Base-by-base conservation (phyloP, 2,888 invertebrate genomes). In the Synergus japonicus region DNA sequence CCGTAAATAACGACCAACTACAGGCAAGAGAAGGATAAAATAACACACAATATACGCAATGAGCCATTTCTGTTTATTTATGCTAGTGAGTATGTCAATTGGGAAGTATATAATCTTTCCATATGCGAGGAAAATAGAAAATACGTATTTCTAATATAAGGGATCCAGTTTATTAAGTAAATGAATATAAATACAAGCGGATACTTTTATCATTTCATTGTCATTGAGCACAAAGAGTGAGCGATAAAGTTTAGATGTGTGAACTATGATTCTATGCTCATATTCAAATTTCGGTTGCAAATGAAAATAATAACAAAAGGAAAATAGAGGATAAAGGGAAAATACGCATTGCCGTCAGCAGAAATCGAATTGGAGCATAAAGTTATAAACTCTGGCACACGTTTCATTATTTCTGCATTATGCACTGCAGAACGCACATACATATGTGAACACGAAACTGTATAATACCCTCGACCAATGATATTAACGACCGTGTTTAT, bases 381-480 rank as follows among this genome's bases (percentile, higher is more conserved):
- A 73, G 49, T 58, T 73, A 37, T 73, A 73, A 73, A 49, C 54
- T 41, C 54, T 41, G 9, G 7, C n/a, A 54, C 15, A 15, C 54
- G 37, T 73, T 73, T 73, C 10, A 73, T 73, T 73, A 73, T 29
- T 73, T 54, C 73, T 73, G 41, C 37, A 73, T n/a, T 37, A 73
- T 54, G 46, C 63, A 29, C 29, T 29, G 12, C 7, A 29, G 63
- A 22, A 63, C 63, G 63, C 63, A 37, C 37, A 37, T 37, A 37
- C 37, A 63, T 29, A 29, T 29, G 13, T 29, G 63, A 63, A 29
- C 29, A 29, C 29, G 43, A 66, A 44, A 43, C 66, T 18, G 4
- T n/a, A 29, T 63, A 63, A 63, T 29, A 22, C 7, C 29, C 63
- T 63, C 63, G 9, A 29, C 18, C 63, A 63, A 44, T 12, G 44